These are phyloP conservation scores for Sebastolobus alascanus DNA, from an alignment of 2,797 vertebrate species.

Conservation along the genomic window DNA sequence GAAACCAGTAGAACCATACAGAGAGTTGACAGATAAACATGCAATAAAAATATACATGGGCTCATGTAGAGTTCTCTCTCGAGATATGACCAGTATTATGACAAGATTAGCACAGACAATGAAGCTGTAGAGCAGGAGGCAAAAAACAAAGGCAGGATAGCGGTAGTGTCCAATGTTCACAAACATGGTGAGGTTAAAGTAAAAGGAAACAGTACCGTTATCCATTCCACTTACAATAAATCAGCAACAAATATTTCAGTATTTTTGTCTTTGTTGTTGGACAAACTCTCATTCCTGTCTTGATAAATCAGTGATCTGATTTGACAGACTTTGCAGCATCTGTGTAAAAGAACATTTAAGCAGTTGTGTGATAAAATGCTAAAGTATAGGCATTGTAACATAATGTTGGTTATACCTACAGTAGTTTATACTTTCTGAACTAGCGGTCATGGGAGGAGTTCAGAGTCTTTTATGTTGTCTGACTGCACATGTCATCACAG, in stretches of 20 bases:
- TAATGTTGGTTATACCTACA: not conserved
- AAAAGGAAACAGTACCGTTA: constrained; percentile 43
- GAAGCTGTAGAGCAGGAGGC: constrained; percentile 55
- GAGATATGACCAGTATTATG: constrained; percentile 49
- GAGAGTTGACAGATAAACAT: constrained; percentile 49
- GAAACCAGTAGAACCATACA: constrained; percentile 61
- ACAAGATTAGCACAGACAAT: constrained; percentile 60
- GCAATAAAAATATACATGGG: constrained; percentile 70
- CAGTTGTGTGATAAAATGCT: not conserved
- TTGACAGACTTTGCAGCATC: not conserved
- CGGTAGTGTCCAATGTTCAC: constrained; percentile 45
- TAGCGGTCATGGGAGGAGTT: not conserved
- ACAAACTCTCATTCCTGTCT: not conserved
- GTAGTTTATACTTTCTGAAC: not conserved
- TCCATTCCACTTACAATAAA: constrained; percentile 47
- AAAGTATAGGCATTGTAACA: not conserved
- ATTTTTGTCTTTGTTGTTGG: no score
- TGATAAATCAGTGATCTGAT: not conserved
- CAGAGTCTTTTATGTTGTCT: not conserved
- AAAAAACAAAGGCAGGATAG: constrained; percentile 56
- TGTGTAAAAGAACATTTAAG: not conserved
- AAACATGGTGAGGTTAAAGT: constrained; percentile 69
- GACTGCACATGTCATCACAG: not conserved
- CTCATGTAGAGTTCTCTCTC: constrained; percentile 50
- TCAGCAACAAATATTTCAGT: not conserved